Base-by-base conservation (phyloP, 1,140 invertebrate species). In the Plutomurus gul region DNA sequence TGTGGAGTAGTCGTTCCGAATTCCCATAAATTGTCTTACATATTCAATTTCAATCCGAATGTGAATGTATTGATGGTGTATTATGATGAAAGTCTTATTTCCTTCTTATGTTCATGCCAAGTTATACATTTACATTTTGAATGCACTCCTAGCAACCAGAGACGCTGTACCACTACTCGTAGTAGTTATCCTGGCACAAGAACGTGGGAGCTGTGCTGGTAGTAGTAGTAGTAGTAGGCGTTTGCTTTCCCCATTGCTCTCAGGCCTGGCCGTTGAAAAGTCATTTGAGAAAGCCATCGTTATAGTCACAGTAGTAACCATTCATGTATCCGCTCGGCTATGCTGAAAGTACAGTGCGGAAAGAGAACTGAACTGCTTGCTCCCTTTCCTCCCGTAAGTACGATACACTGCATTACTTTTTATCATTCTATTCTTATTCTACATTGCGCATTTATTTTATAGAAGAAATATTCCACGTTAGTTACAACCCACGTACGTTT, bases 1-100 rank as follows among this genome's bases (percentile, higher is more conserved):
- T 16, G 56, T 33, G 20, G 30, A 36, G 30, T 33, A 65, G 56
- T 65, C 25, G 56, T 27, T 30, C 18, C 10, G 18, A 65, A 73
- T 40, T 75, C 43, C 22, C 73, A 75, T 75, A 75, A 75, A 75
- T 75, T 75, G 73, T 75, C 73, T 49, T 75, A 49, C 73, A 75
- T 75, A 43, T 75, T 75, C 73, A 43, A 75, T 75, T 75, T 75
- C 73, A 75, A 75, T 47, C 40, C 73, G 30, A 47, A 75, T 49
- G 40, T 49, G 46, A 65, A 65, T 36, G 56, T 65, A 65, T 65
- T 65, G 56, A 65, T 65, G 56, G 56, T 65, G 30, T 65, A 65
- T 43, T 39, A 75, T 75, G 73, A 75, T 75, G 73, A 75, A 75
- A 75, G 40, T 75, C 73, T 75, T 75, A 75, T 75, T 75, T 75